Evolutionary conservation across 1,140 invertebrate genomes (phyloP), one percentile per base, ranked within the genome.

Genomic region (Vanessa tameamea): DNA sequence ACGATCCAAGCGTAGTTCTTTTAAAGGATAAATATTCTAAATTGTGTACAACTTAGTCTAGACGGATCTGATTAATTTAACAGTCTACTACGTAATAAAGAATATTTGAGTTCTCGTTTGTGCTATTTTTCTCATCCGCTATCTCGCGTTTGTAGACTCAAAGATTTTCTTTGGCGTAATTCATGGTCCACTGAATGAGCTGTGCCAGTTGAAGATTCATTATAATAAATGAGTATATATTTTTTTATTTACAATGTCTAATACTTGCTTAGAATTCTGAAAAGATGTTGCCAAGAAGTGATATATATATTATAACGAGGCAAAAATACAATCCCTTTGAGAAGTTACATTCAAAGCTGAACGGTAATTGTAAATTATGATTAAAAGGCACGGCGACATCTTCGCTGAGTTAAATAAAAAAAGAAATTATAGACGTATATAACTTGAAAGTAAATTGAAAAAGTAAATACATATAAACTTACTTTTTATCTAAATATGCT

Each of bases 21-120:
- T 61, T 23, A 20, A 43, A 43, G 1, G 37, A 12, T 16, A 0
- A 12, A 16, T 43, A 51, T 74, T 64, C 31, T 55, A 53, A 59
- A 50, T 57, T 66, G 55, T 48, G 23, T n/a, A 53, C 16, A 48
- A 47, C 37, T 57, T 9, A 70, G 79, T 82, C 81, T 82, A 82
- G 81, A 81, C 81, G 71, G 72, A 78, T 77, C 72, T 75, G 76
- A 78, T 82, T 82, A 82, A 78, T 80, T 82, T 79, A 77, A 73
- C 69, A 69, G 75, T 72, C 78, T 72, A 57, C 68, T 53, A 57
- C 67, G 63, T 73, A 67, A 72, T 69, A 82, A 78, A 77, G 78
- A 77, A 76, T 59, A 70, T 63, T 73, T 37, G 12, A 61, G 57
- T 43, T 64, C 48, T 72, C 57, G 51, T 61, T 57, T 73, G 51